phyloP scores from a whole-genome alignment of 2,888 invertebrate species.

The Selenia dentaria region DNA sequence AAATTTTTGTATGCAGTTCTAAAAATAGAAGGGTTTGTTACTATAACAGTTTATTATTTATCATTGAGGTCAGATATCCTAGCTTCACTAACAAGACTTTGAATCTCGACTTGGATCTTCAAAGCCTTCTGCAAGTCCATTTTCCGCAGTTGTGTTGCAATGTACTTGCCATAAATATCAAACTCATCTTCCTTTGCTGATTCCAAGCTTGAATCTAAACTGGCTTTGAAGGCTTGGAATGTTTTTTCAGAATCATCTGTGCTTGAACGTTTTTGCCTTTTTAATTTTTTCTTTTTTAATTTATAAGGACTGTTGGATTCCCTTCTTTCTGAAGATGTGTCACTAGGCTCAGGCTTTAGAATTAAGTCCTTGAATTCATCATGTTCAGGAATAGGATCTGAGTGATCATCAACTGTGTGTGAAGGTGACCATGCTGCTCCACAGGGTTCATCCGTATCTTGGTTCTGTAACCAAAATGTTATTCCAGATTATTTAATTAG shows the following conservation, averaged over 20 bases:
- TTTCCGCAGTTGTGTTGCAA: constrained; percentile 70
- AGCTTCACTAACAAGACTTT: constrained; percentile 68
- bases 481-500: too few species aligned
- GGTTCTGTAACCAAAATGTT: constrained; percentile 33
- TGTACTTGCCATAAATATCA: constrained; percentile 75
- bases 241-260: constrained; percentile 52
- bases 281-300: constrained; percentile 56
- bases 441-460: constrained; percentile 37
- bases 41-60: too few species aligned
- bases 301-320: constrained; percentile 32
- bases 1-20: too few species aligned
- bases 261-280: constrained; percentile 44
- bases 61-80: constrained; percentile 56
- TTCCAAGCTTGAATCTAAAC: constrained; percentile 44
- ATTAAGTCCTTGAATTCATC: constrained; percentile 47
- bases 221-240: constrained; percentile 34
- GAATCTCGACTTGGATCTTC: constrained; percentile 68
- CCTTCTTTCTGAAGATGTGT: constrained; percentile 29
- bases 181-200: constrained; percentile 67
- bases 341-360: constrained; percentile 51
- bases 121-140: constrained; percentile 68
- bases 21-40: too few species aligned
- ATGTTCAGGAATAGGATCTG: constrained; percentile 45
- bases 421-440: constrained; percentile 41
- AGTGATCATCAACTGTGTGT: constrained; percentile 31